Base-by-base conservation (phyloP, 2,888 invertebrate species). In the Hypselothyrea guttata region DNA sequence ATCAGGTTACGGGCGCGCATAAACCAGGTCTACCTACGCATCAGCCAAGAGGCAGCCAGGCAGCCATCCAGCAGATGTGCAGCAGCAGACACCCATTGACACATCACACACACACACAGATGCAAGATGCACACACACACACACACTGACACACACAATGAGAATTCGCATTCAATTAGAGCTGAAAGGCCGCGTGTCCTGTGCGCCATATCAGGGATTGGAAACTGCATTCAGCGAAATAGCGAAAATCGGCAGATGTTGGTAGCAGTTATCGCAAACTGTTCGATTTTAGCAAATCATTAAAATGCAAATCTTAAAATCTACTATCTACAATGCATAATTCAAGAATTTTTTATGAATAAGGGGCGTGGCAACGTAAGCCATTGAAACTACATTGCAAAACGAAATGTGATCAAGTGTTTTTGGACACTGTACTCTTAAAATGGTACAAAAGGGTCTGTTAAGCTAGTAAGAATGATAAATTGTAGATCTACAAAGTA, bases 11-110 rank as follows among this genome's bases (percentile, higher is more conserved):
- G 45, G 5, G 44, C 58, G 13, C 38, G 42, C 44, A 46, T 57
- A 56, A 63, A 55, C 45, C 61, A 54, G 60, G 28, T 53, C 71
- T 81, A 75, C 75, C 75, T 81, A 81, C 81, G 77, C 75, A 57
- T 12, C 12, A 12, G 4, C n/a, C n/a, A n/a, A n/a, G n/a, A n/a
- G n/a, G n/a, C n/a, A n/a, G n/a, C n/a, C n/a, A n/a, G n/a, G n/a
- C n/a, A n/a, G n/a, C n/a, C n/a, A n/a, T n/a, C n/a, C n/a, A 51
- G 81, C 75, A 76, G 75, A 81, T 76, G 75, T 81, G 74, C 72
- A 40, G 31, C 59, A 59, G 51, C 57, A 47, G 49, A 60, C 48
- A 69, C 16, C 41, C 70, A 69, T 57, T 63, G 54, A 69, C 56
- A 61, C 66, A n/a, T n/a, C n/a, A 60, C 60, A 58, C 54, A 64